Evolutionary conservation across 2,113 vertebrate genomes (phyloP).

Genomic region (Prionailurus bengalensis): DNA sequence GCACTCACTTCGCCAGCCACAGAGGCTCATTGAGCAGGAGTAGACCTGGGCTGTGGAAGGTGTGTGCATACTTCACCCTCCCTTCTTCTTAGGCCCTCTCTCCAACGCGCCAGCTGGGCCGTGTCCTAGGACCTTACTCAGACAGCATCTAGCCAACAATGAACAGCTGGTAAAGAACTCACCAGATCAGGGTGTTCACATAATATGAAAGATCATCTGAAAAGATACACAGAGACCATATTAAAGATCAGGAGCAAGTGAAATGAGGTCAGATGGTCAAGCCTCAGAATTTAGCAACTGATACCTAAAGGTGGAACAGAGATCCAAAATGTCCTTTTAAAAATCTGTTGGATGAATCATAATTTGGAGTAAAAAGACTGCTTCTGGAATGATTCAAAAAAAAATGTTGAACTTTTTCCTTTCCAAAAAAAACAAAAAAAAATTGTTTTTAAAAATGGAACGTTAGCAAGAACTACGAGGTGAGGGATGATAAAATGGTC

Average conservation of each 20-base stretch:
- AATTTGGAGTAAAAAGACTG: slow-evolving; percentile 33
- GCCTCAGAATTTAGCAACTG: slow-evolving; percentile 17
- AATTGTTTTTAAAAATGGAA: slow-evolving; percentile 51
- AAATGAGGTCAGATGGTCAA: neutral
- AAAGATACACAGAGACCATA: neutral
- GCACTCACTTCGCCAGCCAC: neutral
- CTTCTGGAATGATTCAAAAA: slow-evolving; percentile 6
- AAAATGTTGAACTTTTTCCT: neutral
- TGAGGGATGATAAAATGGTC: neutral
- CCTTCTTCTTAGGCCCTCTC: neutral
- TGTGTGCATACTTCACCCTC: neutral
- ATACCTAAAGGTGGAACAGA: slow-evolving; percentile 10
- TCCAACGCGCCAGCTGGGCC: neutral
- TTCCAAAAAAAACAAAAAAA: neutral
- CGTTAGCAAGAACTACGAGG: slow-evolving; percentile 54
- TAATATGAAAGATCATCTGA: neutral
- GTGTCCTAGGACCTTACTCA: neutral
- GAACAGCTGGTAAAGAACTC: neutral
- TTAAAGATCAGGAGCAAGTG: slow-evolving; percentile 6
- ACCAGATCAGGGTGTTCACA: neutral
- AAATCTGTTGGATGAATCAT: slow-evolving; percentile 42
- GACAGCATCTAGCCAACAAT: neutral
- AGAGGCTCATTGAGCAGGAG: neutral
- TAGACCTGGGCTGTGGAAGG: neutral
- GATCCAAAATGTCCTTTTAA: slow-evolving; percentile 42